phyloP scores from a whole-genome alignment of 2,113 vertebrate species.

The Alligator mississippiensis region DNA sequence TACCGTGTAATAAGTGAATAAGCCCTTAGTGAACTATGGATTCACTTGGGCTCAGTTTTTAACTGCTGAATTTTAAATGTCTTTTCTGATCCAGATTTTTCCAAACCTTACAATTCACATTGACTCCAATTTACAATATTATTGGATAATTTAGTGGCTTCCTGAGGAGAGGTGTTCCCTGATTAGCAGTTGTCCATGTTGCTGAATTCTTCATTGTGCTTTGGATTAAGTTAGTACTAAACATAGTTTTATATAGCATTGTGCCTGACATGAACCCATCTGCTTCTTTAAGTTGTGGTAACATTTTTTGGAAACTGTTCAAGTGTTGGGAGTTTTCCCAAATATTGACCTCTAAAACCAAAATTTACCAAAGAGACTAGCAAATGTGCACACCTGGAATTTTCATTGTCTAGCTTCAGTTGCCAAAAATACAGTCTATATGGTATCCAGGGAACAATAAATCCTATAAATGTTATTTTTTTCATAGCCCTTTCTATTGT shows the following conservation, averaged over 20 bases:
- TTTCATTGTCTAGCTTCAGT: neutral
- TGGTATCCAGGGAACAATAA: neutral
- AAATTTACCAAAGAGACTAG: neutral
- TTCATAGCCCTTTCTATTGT: neutral
- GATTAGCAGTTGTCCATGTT: neutral
- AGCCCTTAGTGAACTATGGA: neutral
- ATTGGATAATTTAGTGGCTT: neutral
- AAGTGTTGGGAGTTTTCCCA: neutral
- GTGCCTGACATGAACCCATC: neutral
- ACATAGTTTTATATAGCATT: rapidly evolving
- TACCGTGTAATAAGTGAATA: too few species aligned
- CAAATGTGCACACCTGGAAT: neutral
- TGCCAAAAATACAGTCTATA: neutral
- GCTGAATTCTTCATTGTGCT: neutral
- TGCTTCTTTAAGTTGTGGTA: neutral
- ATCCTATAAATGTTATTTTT: neutral
- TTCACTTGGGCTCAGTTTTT: too few species aligned
- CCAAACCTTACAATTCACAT: neutral
- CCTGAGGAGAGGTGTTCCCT: neutral
- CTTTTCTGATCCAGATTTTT: neutral
- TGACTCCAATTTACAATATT: neutral
- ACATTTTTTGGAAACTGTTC: neutral
- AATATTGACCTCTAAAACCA: neutral
- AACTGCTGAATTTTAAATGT: neutral
- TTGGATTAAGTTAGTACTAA: neutral